phyloP scores from a whole-genome alignment of 1,140 invertebrate genomes.

The Rhizoglyphus robini region DNA sequence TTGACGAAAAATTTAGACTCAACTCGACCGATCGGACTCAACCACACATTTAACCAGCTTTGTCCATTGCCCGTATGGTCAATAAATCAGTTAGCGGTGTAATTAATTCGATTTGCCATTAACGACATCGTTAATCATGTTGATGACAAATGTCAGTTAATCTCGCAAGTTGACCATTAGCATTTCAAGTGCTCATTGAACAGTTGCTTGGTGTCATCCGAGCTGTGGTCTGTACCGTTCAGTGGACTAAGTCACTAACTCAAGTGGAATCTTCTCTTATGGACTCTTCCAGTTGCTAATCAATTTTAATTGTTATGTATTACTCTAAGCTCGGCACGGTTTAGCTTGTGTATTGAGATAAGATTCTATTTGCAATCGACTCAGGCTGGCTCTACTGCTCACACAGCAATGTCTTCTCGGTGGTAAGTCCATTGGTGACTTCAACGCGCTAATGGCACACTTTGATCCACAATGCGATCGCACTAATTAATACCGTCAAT shows the following conservation, averaged over 20 bases:
- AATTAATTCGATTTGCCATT: conserved; percentile 8
- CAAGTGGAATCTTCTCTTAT: no score
- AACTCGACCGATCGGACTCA: not conserved
- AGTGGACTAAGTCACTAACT: no score
- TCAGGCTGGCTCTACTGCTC: not conserved
- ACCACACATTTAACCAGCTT: not conserved
- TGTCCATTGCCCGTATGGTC: not conserved
- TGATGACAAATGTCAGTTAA: not conserved
- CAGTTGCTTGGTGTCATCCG: no score
- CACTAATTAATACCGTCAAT: not conserved
- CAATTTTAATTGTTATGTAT: not conserved
- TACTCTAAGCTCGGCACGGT: not conserved
- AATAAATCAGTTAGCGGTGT: not conserved
- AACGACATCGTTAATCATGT: not conserved
- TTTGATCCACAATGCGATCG: no score
- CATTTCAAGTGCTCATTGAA: no score
- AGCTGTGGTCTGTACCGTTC: no score
- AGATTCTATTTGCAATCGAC: not conserved
- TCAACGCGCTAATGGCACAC: conserved; percentile 8
- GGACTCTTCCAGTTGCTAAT: no score
- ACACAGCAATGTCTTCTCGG: no score
- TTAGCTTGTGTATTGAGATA: not conserved
- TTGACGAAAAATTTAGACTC: no score
- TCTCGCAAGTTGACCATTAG: no score
- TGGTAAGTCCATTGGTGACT: no score